A percentile compares a stretch with the other conserved stretches of the same genome.
Evolutionary conservation across 2,888 invertebrate species (phyloP).

Genomic region (Podotricha telesiphe): DNA sequence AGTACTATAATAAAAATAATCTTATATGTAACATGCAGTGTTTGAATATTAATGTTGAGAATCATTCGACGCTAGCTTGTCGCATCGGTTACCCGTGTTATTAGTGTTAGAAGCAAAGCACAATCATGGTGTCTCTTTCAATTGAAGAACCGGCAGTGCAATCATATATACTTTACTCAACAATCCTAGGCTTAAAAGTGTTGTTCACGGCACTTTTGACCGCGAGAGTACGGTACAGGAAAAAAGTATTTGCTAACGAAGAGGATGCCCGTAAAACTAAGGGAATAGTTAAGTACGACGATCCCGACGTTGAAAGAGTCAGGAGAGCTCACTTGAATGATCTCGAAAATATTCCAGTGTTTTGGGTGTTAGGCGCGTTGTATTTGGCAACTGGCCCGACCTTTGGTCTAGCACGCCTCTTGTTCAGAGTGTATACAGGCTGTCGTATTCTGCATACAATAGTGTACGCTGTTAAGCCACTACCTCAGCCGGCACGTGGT

Average conservation of each 20-base stretch:
- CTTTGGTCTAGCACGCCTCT: constrained; percentile 41
- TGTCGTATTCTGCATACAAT: constrained; percentile 84
- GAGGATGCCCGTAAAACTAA: constrained; percentile 61
- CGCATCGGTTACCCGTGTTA: not conserved
- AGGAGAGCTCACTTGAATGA: constrained; percentile 87
- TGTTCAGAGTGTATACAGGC: constrained; percentile 69
- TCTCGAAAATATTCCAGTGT: constrained; percentile 88
- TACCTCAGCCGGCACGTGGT: constrained; percentile 82
- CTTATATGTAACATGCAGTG: not conserved
- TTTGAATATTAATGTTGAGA: not conserved
- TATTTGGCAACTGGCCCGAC: constrained; percentile 80
- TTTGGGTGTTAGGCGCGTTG: constrained; percentile 84
- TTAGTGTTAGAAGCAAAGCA: not conserved
- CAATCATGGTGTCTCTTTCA: constrained; percentile 3
- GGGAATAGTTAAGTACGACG: constrained; percentile 67
- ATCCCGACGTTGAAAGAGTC: constrained; percentile 64
- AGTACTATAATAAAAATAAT: not conserved
- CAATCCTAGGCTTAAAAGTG: constrained; percentile 67
- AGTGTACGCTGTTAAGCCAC: constrained; percentile 84
- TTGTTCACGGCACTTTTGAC: constrained; percentile 58
- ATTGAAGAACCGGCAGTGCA: constrained; percentile 53
- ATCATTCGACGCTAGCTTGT: not conserved
- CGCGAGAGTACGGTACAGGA: constrained; percentile 53
- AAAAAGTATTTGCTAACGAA: constrained; percentile 65
- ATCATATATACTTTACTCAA: constrained; percentile 67